Evolutionary conservation across 2,113 vertebrate species (phyloP).

Genomic region (Tyto alba): DNA sequence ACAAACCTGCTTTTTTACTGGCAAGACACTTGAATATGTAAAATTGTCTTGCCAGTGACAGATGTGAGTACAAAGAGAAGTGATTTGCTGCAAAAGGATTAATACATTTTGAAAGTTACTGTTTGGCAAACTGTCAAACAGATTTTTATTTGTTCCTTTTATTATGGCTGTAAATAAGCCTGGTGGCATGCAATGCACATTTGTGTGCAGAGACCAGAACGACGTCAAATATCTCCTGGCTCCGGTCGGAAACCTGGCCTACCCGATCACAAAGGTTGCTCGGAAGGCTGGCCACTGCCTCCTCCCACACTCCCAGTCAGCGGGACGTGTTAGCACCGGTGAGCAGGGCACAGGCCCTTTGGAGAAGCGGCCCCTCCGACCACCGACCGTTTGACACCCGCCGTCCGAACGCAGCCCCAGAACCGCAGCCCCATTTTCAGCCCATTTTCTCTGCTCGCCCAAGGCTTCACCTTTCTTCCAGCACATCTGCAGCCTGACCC

Average conservation of each 20-base stretch:
- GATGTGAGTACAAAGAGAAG: slow-evolving; percentile 4
- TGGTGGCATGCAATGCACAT: rapidly evolving
- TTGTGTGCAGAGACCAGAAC: not conserved
- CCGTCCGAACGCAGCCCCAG: rapidly evolving
- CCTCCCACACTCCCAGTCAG: rapidly evolving
- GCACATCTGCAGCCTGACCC: not conserved
- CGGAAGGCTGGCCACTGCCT: not conserved
- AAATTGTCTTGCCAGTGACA: not conserved
- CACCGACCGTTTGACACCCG: rapidly evolving
- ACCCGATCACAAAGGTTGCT: not conserved
- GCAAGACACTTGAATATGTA: not conserved
- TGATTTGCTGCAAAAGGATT: not conserved
- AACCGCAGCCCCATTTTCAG: not conserved
- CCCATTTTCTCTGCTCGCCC: not conserved
- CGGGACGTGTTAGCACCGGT: rapidly evolving
- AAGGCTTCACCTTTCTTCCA: not conserved
- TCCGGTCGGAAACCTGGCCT: rapidly evolving
- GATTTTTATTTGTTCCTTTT: not conserved
- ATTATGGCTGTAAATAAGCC: not conserved
- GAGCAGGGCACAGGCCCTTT: not conserved
- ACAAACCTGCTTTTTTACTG: not conserved
- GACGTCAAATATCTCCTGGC: rapidly evolving
- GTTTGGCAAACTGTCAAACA: not conserved
- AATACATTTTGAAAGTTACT: not conserved
- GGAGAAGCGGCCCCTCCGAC: rapidly evolving